Evolutionary conservation across 2,113 vertebrate genomes (phyloP), one percentile per base, ranked within the genome.

Genomic region (Tychaedon coryphoeus): DNA sequence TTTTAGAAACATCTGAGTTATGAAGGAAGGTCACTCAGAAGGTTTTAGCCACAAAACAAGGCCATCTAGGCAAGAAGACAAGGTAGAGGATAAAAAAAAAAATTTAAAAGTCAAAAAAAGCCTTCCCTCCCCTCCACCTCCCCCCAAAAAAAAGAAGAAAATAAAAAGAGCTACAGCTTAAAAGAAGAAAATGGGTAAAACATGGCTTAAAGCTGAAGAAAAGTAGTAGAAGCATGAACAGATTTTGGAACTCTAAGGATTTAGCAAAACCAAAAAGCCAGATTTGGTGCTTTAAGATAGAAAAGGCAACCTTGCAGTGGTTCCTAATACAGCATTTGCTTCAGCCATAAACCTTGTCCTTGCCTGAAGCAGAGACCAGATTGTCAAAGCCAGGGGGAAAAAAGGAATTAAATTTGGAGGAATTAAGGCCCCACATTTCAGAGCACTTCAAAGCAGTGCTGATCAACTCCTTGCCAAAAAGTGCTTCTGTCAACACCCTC

Each of bases 141-240:
- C 9, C 9, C 9, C 10, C 42, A 19, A 1, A 34, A 15, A 8
- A 19, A 14, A 34, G 16, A 8, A 9, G 6, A 33, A 3, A 8
- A 6, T 29, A 22, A 5, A 8, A 12, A 38, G 4, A 43, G 23
- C 29, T 34, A 29, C 13, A 48, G 9, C 54, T 84, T 2, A 6
- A 66, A 64, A 86, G 10, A 53, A 70, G 15, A 75, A 72, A 67
- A 73, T 29, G 47, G 19, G 19, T 48, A 78, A 81, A 66, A 42
- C 4, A 18, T 26, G 77, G 24, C 20, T 83, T 89, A 86, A 84
- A 84, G 11, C 4, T 80, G n/a, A 43, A 60, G 40, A 50, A 89
- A 77, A 28, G 33, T 13, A 78, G 33, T 31, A 64, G 57, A 91
- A 75, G 15, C 0, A 3, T 42, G 26, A 66, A 57, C 14, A 61